A percentile compares a stretch with the other conserved stretches of the same genome.
Evolutionary conservation across 2,113 vertebrate species (phyloP).

Genomic region (Corvus hawaiiensis): DNA sequence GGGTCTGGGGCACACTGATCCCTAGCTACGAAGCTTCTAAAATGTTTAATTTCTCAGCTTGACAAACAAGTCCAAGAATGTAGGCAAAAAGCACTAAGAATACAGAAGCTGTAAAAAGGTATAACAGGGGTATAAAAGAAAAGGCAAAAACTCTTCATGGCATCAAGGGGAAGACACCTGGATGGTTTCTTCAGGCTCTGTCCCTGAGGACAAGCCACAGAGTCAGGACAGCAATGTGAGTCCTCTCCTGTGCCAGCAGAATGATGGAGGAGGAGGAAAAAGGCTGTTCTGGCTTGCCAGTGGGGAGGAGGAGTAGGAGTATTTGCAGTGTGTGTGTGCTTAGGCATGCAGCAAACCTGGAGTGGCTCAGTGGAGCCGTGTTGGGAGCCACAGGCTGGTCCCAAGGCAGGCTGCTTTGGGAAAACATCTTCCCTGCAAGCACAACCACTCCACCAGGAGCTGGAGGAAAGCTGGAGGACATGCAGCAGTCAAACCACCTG

Average conservation of each 20-base stretch:
- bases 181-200: neutral
- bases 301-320: neutral
- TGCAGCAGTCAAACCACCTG: neutral
- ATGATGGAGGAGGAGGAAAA: neutral
- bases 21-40: too few species aligned
- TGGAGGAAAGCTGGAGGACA: neutral
- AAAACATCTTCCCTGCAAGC: neutral
- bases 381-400: neutral
- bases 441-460: neutral
- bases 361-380: neutral
- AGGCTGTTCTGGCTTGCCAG: neutral
- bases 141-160: too few species aligned
- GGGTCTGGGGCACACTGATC: too few species aligned
- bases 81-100: too few species aligned
- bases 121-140: too few species aligned
- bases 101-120: too few species aligned
- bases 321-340: neutral
- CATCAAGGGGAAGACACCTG: neutral
- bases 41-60: too few species aligned
- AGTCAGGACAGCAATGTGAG: neutral
- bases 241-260: neutral
- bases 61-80: too few species aligned
- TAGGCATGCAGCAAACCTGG: neutral
- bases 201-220: neutral
- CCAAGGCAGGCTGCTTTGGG: neutral